Base-by-base conservation (phyloP, 2,888 invertebrate genomes). In the Lapara coniferarum region DNA sequence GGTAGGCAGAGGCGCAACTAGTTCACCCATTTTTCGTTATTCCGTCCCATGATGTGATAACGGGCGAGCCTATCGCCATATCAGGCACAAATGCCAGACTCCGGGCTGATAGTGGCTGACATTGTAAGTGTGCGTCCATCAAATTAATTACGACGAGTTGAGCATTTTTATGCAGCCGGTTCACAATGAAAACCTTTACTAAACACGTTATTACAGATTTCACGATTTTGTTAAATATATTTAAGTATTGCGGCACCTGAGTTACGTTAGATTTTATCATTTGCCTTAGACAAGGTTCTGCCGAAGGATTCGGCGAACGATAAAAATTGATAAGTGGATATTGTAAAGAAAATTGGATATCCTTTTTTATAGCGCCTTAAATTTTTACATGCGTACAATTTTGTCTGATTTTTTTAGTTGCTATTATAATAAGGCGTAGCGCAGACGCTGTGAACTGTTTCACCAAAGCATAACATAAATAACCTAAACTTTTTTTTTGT, bases 221-320 rank as follows among this genome's bases (percentile, higher is more conserved):
- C 70, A 57, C 58, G 66, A 72, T 71, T 70, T 70, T 72, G 69
- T 66, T 70, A 70, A 72, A 66, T 49, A 69, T 71, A 72, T 74
- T 25, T 25, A 25, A 25, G 53, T 72, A 57, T 19, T 57, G 30
- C 19, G 6, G 3, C 49, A 19, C 19, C 19, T 12, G 19, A 12
- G 49, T 19, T 13, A 63, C 13, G 19, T 16, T 19, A 55, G 16
- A 55, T 55, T 55, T 19, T 55, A 55, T 16, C 14, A 19, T 10
- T 63, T 46, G 49, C 63, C 63, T 49, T 46, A 12, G 19, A 63
- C 19, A 49, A 46, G 49, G 19, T 7, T 44, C 44, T 46, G 59
- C 46, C 13, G 16, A 63, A 63, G 10, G 63, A 19, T 46, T 46
- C 63, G 5, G 16, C 19, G 16, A 55, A 19, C 63, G 46, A 63